phyloP scores from a whole-genome alignment of 1,140 invertebrate genomes.

The Apis dorsata region DNA sequence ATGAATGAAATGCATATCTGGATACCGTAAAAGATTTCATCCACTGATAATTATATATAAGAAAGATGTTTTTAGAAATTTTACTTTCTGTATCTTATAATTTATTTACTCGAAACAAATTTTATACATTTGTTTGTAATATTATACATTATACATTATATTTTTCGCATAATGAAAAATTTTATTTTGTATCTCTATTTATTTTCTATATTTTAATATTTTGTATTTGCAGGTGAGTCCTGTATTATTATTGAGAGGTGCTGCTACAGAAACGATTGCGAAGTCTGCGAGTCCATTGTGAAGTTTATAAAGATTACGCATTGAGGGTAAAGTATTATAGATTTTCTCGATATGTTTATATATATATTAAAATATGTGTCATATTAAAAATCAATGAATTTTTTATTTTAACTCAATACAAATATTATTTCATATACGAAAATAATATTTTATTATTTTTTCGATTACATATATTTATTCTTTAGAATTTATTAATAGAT shows the following conservation, averaged over 20 bases:
- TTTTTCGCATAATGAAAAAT: no score
- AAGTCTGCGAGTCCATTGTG: constrained; percentile 34
- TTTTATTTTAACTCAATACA: background rate
- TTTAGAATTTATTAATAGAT: no score
- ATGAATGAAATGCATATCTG: background rate
- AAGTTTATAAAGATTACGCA: constrained; percentile 33
- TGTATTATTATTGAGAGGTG: constrained; percentile 23
- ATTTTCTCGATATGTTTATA: constrained; percentile 13
- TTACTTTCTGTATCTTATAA: constrained; percentile 21
- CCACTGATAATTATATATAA: background rate
- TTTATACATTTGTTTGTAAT: no score
- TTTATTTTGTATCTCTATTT: no score
- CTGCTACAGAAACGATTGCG: constrained; percentile 28
- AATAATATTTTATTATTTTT: background rate
- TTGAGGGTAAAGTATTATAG: constrained; percentile 51
- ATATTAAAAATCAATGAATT: background rate
- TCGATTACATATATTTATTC: no score
- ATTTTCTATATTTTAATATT: background rate
- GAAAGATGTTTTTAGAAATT: background rate
- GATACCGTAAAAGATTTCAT: background rate
- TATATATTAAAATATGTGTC: background rate
- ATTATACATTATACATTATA: no score
- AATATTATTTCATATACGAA: no score
- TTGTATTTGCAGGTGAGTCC: constrained; percentile 58
- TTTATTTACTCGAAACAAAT: no score